Conservation (phyloP, 2,113 vertebrate genomes). For the Scolopax mira region DNA sequence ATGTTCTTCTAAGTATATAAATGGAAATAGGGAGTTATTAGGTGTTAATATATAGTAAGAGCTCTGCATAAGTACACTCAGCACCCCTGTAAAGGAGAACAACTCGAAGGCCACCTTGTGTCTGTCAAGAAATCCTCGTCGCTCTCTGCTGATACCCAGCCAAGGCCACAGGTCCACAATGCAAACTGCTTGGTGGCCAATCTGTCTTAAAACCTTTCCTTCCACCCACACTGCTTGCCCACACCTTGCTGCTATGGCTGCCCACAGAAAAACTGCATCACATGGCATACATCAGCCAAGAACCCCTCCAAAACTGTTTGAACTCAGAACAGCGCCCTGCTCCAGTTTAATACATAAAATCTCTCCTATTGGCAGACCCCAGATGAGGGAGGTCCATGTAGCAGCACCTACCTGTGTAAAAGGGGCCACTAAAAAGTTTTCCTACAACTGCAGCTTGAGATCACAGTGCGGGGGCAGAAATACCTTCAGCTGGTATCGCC, state of each 20-base stretch:
- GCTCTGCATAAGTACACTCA: background rate
- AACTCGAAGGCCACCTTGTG: background rate
- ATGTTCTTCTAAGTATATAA: background rate
- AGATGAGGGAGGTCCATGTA: background rate
- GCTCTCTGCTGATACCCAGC: background rate
- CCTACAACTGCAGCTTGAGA: background rate
- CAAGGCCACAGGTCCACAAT: background rate
- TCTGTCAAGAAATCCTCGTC: background rate
- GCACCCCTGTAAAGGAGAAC: background rate
- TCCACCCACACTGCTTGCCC: background rate
- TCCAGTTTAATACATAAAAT: background rate
- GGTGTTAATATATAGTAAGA: background rate
- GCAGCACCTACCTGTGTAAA: background rate
- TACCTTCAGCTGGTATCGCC: background rate
- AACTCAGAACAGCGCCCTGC: background rate
- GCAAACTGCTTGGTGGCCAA: background rate
- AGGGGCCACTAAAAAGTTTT: background rate
- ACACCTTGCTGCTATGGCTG: fast-evolving
- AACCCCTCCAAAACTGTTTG: background rate
- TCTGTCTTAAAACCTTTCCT: background rate
- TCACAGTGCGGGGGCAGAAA: background rate
- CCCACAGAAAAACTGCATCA: background rate
- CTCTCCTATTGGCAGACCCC: fast-evolving
- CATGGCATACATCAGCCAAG: background rate
- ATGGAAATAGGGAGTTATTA: background rate